These are phyloP conservation scores for Lagocephalus sceleratus DNA, from an alignment of 2,797 vertebrate genomes.

Conservation along the genomic window DNA sequence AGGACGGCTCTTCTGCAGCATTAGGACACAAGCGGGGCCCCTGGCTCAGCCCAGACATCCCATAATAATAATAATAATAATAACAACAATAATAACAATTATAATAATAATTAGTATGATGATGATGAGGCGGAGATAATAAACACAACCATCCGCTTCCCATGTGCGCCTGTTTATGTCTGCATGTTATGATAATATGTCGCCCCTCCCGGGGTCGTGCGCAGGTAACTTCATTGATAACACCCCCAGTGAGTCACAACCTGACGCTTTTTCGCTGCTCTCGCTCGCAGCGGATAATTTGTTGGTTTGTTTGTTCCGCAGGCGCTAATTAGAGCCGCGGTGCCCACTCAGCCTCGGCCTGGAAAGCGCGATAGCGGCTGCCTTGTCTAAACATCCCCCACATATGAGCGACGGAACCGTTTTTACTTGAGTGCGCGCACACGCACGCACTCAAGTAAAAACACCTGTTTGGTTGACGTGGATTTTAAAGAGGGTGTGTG, in stretches of 20 bases:
- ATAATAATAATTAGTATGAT: too few species aligned
- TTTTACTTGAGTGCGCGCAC: too few species aligned
- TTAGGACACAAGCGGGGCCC: neutral
- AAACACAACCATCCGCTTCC: too few species aligned
- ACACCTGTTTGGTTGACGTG: constrained; percentile 37
- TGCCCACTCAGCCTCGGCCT: constrained; percentile 25
- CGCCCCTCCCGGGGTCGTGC: too few species aligned
- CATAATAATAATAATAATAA: constrained; percentile 9
- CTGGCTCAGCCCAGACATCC: too few species aligned
- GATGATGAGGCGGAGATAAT: too few species aligned
- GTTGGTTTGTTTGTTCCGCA: constrained; percentile 17
- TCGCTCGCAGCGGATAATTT: constrained; percentile 43
- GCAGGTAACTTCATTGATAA: constrained; percentile 9
- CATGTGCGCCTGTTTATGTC: too few species aligned
- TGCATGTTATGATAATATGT: neutral
- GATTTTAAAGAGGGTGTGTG: too few species aligned
- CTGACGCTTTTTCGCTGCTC: constrained; percentile 42
- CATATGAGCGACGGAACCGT: constrained; percentile 26
- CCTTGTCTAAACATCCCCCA: constrained; percentile 42
- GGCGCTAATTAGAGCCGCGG: constrained; percentile 34
- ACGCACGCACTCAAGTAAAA: constrained; percentile 14
- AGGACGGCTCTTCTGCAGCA: constrained; percentile 1
- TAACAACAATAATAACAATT: too few species aligned
- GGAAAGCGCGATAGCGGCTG: constrained; percentile 34
- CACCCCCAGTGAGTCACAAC: constrained; percentile 3